Evolutionary conservation across 2,113 vertebrate species (phyloP), one percentile per base, ranked within the genome.

Genomic region (Python bivittatus): DNA sequence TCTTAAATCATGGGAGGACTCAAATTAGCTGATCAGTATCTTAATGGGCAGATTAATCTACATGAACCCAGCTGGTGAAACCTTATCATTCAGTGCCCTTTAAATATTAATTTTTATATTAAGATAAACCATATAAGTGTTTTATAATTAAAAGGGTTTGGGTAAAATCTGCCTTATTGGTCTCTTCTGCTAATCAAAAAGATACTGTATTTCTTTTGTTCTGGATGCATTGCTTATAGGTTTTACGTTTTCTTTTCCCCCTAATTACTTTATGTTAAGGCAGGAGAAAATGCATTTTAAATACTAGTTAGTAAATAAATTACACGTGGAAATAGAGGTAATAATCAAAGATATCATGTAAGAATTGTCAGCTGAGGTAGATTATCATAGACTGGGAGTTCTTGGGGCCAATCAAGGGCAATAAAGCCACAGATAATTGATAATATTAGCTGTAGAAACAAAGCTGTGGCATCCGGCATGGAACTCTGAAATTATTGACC

Each of bases 101-200:
- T 12, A 90, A 92, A 91, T 86, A 57, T 4, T 93, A 33, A 22
- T 95, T 94, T 94, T 91, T 42, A 20, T 20, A 85, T 38, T n/a
- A 20, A 44, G 86, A 87, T 94, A 86, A 90, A 27, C 90, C 6
- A 92, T 0, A 0, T 27, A 84, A 88, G 8, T 79, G 89, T 94
- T 92, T 91, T 48, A 52, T 89, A 94, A 88, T 92, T 91, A 27
- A 1, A 84, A 54, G 29, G 42, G 1, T 29, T 85, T 89, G 91
- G 13, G 58, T 54, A 86, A 92, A 90, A 11, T 53, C 79, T 83
- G 92, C 79, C 57, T 93, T 91, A 84, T 52, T 89, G 23, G 44
- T 44, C 3, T 60, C 0, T 88, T 94, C 33, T 23, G 53, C 12
- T 52, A 93, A 54, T 91, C 0, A 13, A 94, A 95, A 29, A 89